Evolutionary conservation across 2,797 vertebrate genomes (phyloP).

Genomic region (Mustela erminea): DNA sequence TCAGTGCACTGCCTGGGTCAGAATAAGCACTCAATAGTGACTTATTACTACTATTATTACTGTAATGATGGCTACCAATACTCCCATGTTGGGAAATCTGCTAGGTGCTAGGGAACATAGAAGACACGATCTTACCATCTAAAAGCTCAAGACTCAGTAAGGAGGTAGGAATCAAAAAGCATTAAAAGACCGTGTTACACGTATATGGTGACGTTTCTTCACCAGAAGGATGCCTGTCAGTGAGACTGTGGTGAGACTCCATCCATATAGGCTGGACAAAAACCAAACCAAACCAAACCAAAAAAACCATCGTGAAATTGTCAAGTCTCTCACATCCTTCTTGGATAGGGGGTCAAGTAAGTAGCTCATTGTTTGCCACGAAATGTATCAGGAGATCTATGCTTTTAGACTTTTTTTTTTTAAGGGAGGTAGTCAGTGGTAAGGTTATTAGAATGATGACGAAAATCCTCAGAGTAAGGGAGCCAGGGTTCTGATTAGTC

Average conservation of each 20-base stretch:
- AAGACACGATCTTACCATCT: not conserved
- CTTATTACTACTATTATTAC: not conserved
- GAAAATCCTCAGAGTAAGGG: not conserved
- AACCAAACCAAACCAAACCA: not conserved
- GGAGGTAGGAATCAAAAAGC: not conserved
- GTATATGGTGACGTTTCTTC: not conserved
- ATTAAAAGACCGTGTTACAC: not conserved
- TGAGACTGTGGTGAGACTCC: not conserved
- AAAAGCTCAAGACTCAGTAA: not conserved
- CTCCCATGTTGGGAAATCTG: not conserved
- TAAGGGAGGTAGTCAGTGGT: not conserved
- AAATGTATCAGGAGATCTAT: not conserved
- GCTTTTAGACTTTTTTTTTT: not conserved
- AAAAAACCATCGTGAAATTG: not conserved
- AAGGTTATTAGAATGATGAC: not conserved
- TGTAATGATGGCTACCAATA: not conserved
- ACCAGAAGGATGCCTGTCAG: not conserved
- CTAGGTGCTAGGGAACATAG: not conserved
- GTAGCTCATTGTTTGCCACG: not conserved
- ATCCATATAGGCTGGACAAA: not conserved
- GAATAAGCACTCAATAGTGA: not conserved
- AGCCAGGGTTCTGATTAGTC: not conserved
- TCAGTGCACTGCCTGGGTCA: not conserved
- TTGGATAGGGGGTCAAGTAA: not conserved
- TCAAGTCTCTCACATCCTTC: not conserved